phyloP scores from a whole-genome alignment of 1,140 invertebrate genomes.

The Achroia grisella region DNA sequence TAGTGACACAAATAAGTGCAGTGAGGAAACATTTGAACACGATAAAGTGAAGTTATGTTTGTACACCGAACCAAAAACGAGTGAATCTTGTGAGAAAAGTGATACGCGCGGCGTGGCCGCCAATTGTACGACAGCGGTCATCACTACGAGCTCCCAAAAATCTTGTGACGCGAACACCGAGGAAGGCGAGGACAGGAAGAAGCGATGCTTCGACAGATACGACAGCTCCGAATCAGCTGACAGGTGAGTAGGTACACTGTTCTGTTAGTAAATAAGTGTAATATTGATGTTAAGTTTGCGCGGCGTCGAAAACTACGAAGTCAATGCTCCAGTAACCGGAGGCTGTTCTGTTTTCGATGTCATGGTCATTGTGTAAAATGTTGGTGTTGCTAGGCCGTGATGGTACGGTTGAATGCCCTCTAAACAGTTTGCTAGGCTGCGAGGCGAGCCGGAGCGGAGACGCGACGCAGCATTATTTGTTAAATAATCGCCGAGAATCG shows the following conservation, averaged over 20 bases:
- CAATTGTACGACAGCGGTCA: conserved; percentile 39
- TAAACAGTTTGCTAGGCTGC: conserved; percentile 27
- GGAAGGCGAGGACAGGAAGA: conserved; percentile 80
- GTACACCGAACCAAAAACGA: conserved; percentile 56
- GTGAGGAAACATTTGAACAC: conserved; percentile 48
- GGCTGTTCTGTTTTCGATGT: conserved; percentile 66
- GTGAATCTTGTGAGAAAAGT: conserved; percentile 68
- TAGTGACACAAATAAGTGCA: conserved; percentile 71
- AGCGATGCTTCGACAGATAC: conserved; percentile 88
- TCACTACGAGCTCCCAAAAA: conserved; percentile 44
- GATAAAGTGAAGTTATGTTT: conserved; percentile 62
- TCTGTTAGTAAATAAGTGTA: conserved; percentile 26
- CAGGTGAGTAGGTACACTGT: conserved; percentile 77
- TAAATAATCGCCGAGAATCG: conserved; percentile 16
- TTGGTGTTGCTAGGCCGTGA: conserved; percentile 47
- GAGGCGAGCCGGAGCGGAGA: conserved; percentile 12
- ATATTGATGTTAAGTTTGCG: conserved; percentile 5
- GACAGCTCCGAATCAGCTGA: conserved; percentile 92
- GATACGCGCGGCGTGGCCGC: conserved; percentile 64
- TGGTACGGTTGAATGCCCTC: conserved; percentile 59
- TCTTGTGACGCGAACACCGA: conserved; percentile 34
- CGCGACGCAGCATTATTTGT: conserved; percentile 21
- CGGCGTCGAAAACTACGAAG: conserved; percentile 44
- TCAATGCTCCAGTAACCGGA: conserved; percentile 71
- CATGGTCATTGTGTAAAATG: conserved; percentile 59